A percentile compares a stretch with the other conserved stretches of the same genome.
phyloP scores from a whole-genome alignment of 2,797 vertebrate genomes.

The Tapirus indicus region DNA sequence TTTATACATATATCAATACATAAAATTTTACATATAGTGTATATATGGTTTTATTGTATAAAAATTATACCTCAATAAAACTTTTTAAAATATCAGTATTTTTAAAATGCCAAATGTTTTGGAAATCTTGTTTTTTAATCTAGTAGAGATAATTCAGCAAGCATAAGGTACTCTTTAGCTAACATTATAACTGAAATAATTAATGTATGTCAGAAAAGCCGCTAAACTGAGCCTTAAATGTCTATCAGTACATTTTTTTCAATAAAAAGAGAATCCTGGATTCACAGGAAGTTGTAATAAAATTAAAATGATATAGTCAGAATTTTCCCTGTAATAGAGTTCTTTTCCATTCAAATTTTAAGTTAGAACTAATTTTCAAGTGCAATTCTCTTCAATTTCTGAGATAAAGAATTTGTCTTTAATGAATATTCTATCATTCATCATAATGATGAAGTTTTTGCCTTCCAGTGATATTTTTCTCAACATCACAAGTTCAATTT shows the following conservation, averaged over 20 bases:
- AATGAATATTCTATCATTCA: constrained; percentile 16
- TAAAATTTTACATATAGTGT: background rate
- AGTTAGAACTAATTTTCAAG: constrained; percentile 38
- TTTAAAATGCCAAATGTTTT: background rate
- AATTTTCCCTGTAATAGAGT: background rate
- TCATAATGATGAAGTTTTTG: background rate
- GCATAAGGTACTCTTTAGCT: background rate
- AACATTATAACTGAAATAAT: background rate
- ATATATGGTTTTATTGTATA: background rate
- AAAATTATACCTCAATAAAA: background rate
- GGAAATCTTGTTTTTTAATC: background rate
- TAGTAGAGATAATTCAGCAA: background rate
- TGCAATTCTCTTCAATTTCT: background rate
- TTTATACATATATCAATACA: background rate
- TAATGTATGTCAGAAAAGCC: background rate
- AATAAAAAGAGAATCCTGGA: background rate
- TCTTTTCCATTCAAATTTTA: background rate
- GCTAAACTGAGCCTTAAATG: background rate
- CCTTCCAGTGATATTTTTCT: background rate
- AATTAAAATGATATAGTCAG: background rate
- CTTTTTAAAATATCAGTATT: background rate
- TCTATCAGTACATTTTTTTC: background rate
- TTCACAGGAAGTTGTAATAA: background rate
- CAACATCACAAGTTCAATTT: background rate
- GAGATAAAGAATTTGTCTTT: constrained; percentile 38